Evolutionary conservation across 2,797 vertebrate genomes (phyloP), one percentile per base, ranked within the genome.

Genomic region (Manis javanica): DNA sequence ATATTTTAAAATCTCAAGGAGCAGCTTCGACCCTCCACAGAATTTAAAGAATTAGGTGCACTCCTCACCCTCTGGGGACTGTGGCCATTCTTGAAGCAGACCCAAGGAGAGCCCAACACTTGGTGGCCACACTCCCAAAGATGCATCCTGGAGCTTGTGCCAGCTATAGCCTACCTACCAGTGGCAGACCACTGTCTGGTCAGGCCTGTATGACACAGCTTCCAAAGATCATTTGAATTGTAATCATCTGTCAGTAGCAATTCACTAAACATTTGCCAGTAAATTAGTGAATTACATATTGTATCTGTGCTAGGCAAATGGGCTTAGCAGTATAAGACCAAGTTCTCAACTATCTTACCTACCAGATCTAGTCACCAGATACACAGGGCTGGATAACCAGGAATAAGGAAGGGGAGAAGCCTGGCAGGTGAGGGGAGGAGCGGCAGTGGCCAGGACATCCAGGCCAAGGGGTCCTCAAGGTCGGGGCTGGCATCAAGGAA

Each of bases 1-100:
- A 0, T 97, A 97, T 97, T 97, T 97, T 97, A 96, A 95, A 92
- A 97, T 91, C 95, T 95, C 85, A 93, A 88, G 74, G 79, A 96
- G 83, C 83, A 49, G 92, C 83, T 95, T 87, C 15, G 0, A 87
- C 79, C 85, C 90, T 95, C 94, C 9, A 10, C 39, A 79, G 66
- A 96, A 95, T 69, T 79, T 90, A 69, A 34, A 83, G 87, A 49
- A 53, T 94, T 31, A 81, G 63, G 93, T 90, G 69, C 59, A 34
- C 9, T 61, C n/a, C 39, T 53, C n/a, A 7, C 53, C 37, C 19
- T 46, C 63, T 42, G 29, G 31, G 88, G 37, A 90, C 15, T 6
- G 1, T n/a, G 55, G 61, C 69, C 79, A 61, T 61, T 88, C 72
- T 88, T 2, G 9, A 79, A 19, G 69, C 79, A 42, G 69, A 24